A percentile compares a stretch with the other conserved stretches of the same genome.
Evolutionary conservation across 30 jellyfish, hydroid and myxozoan genomes (phyloP).

Genomic region (Cassiopea andromeda): DNA sequence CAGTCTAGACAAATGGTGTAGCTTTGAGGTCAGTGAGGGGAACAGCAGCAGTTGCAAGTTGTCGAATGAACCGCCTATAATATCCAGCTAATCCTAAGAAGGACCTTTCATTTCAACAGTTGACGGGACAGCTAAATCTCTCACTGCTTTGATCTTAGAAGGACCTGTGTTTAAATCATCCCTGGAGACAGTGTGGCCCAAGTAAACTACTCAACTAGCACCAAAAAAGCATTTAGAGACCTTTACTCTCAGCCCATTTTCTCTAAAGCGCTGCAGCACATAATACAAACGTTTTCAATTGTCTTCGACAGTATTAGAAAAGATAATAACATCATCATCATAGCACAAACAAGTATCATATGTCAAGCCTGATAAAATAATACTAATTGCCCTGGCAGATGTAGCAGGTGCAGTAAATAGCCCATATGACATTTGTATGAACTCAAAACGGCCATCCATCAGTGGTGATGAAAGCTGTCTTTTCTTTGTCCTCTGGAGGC

Average conservation of each 20-base stretch:
- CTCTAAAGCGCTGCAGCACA: neutral
- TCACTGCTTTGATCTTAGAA: neutral
- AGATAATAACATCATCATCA: slow-evolving; percentile 58
- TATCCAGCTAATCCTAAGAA: slow-evolving; percentile 56
- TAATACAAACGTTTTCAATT: slow-evolving; percentile 9
- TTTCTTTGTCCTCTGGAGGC: slow-evolving; percentile 4
- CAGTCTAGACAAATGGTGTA: too few relatives aligned
- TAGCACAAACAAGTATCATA: slow-evolving; percentile 1
- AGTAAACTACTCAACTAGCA: neutral
- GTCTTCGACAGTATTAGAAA: slow-evolving; percentile 21
- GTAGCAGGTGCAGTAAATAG: slow-evolving; percentile 26
- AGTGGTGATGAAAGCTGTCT: slow-evolving; percentile 23
- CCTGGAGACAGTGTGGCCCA: slow-evolving; percentile 43
- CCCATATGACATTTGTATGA: slow-evolving; percentile 3
- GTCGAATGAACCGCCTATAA: slow-evolving; percentile 36
- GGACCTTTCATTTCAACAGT: neutral
- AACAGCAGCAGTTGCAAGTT: slow-evolving; percentile 45
- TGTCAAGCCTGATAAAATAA: slow-evolving; percentile 8
- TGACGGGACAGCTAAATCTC: neutral
- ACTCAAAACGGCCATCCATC: neutral
- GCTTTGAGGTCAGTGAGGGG: slow-evolving; percentile 58
- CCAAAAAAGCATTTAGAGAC: slow-evolving; percentile 50
- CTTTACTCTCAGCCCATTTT: slow-evolving; percentile 19
- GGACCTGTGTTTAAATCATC: slow-evolving; percentile 16
- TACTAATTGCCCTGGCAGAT: slow-evolving; percentile 2